A percentile compares a stretch with the other conserved stretches of the same genome.
Evolutionary conservation across 1,140 invertebrate genomes (phyloP).

Genomic region (Monomorium pharaonis): DNA sequence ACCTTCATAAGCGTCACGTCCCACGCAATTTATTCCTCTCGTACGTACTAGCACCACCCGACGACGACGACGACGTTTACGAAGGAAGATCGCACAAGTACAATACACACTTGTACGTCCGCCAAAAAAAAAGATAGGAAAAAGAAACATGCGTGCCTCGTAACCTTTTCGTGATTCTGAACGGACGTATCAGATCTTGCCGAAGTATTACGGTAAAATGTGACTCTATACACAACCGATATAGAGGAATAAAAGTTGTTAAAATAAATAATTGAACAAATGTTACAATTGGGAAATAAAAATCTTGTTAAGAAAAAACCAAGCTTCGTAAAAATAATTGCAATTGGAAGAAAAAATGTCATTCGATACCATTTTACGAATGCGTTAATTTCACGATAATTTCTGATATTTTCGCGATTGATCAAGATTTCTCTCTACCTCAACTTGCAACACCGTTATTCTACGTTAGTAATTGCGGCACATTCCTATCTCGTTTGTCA

Average conservation of each 20-base stretch:
- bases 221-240: not conserved
- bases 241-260: not conserved
- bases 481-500: slow-evolving; percentile 39
- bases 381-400: not conserved
- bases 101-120: not conserved
- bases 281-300: not conserved
- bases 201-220: not conserved
- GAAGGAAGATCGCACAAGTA: slow-evolving; percentile 28
- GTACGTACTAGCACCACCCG: slow-evolving; percentile 12
- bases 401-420: not conserved
- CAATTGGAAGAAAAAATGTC: not conserved
- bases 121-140: not conserved
- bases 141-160: slow-evolving; percentile 2
- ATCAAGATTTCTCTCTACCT: not conserved
- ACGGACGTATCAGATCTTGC: slow-evolving; percentile 4
- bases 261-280: not conserved
- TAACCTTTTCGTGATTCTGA: slow-evolving; percentile 18
- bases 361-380: not conserved
- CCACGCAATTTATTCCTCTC: slow-evolving; percentile 65
- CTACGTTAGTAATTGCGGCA: slow-evolving; percentile 19
- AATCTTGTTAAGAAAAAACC: not conserved
- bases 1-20: slow-evolving; percentile 62
- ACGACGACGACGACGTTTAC: not conserved
- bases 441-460: slow-evolving; percentile 1
- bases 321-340: not conserved